Conservation (phyloP, 2,888 invertebrate genomes). For the Pseudolycoriella hygida region DNA sequence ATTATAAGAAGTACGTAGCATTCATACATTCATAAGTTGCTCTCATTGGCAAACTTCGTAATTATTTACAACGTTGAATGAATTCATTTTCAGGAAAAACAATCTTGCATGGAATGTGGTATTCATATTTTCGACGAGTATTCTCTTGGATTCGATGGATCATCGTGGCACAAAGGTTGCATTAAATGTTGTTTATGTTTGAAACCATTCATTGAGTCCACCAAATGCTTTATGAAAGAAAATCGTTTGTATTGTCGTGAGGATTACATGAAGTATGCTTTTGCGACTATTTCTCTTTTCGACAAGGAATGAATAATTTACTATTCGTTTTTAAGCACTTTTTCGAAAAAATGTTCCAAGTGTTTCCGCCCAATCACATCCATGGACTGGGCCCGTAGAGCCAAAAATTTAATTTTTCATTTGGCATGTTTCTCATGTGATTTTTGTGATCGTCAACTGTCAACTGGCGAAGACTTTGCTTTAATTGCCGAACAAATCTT, state of each 20-base stretch:
- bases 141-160: conserved; percentile 74
- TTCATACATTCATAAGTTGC: neutral
- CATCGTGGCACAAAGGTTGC: conserved; percentile 84
- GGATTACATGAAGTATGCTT: conserved; percentile 81
- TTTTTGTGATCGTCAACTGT: conserved; percentile 80
- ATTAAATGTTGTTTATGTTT: conserved; percentile 84
- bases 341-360: conserved; percentile 75
- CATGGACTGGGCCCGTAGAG: conserved; percentile 94
- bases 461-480: conserved; percentile 94
- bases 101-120: neutral
- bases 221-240: conserved; percentile 83
- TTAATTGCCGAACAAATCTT: conserved; percentile 85
- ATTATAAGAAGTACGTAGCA: neutral
- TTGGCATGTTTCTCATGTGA: conserved; percentile 98
- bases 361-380: conserved; percentile 86
- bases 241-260: conserved; percentile 84
- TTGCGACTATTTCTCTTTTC: neutral
- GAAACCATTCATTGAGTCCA: conserved; percentile 72
- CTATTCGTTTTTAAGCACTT: neutral
- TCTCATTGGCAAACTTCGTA: neutral
- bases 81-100: neutral
- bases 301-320: neutral
- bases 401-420: conserved; percentile 89
- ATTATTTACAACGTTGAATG: neutral
- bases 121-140: conserved; percentile 41